Base-by-base conservation (phyloP, 1,140 invertebrate species). In the Frieseomelitta varia region DNA sequence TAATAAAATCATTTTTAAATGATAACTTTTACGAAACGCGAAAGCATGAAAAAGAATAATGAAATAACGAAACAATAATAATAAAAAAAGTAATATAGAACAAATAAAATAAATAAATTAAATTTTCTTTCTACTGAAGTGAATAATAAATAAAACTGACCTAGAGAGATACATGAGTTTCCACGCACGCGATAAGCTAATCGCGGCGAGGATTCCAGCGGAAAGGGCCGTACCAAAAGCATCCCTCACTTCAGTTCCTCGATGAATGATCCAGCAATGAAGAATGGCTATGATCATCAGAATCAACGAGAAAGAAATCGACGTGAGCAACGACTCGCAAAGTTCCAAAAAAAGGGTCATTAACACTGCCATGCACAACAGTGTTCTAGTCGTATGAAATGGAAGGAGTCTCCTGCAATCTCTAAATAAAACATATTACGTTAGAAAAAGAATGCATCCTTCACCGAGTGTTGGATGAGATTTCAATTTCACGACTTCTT, bases 191-290 rank as follows among this genome's bases (percentile, higher is more conserved):
- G 90, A 81, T 12, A 92, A 79, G 17, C 90, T 82, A 14, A 92
- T 90, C 58, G 87, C 86, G 0, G 85, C 84, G 77, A 92, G 92
- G 67, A 87, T 87, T 51, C 88, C 91, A 19, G 84, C 88, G 0
- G 92, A 75, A 27, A 86, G 81, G 14, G 81, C 87, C 1, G 88
- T 76, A 4, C 91, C 91, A 2, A 89, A 67, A 58, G 90, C 90
- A 34, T 90, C 85, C 11, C 87, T 83, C 27, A 88, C 82, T 53
- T 93, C 92, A 24, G 91, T 91, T 69, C 84, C 78, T 19, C 92
- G 88, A 85, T 93, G 92, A 68, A 92, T 67, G 56, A 89, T 80
- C 91, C 91, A 93, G 51, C 89, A 92, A 8, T 67, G 84, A 17
- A 91, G 17, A 14, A 90, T 74, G 39, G 91, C 85, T 6, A 90